phyloP scores from a whole-genome alignment of 2,113 vertebrate species.

The Pyxicephalus adspersus region DNA sequence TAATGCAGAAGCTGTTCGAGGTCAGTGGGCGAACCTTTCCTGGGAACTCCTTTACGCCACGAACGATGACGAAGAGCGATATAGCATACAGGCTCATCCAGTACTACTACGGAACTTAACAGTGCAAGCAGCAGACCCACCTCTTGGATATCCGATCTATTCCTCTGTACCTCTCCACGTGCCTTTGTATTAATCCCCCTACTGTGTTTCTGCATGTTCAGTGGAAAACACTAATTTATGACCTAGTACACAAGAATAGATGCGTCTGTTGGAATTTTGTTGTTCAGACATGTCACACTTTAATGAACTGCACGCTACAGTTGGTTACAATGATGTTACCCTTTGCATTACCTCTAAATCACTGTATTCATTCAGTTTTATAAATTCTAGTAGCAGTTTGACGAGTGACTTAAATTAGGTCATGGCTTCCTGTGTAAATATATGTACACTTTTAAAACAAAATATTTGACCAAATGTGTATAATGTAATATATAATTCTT shows the following conservation, averaged over 20 bases:
- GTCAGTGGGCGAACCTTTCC: constrained; percentile 98
- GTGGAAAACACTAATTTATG: neutral
- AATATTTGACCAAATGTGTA: constrained; percentile 60
- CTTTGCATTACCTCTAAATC: constrained; percentile 21
- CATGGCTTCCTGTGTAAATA: constrained; percentile 56
- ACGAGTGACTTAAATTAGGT: constrained; percentile 66
- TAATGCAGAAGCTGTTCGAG: constrained; percentile 87
- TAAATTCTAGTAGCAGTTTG: constrained; percentile 51
- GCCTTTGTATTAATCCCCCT: constrained; percentile 76
- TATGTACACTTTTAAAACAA: constrained; percentile 52
- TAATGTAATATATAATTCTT: constrained; percentile 65
- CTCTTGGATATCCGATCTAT: constrained; percentile 93
- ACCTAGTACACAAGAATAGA: neutral
- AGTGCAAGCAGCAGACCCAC: constrained; percentile 92
- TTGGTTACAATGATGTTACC: neutral
- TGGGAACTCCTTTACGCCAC: constrained; percentile 98
- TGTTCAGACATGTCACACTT: neutral
- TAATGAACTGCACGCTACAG: constrained; percentile 24
- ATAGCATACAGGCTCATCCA: constrained; percentile 95
- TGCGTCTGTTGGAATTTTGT: constrained; percentile 6
- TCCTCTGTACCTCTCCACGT: constrained; percentile 87
- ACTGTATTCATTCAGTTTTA: constrained; percentile 5
- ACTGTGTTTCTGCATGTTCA: constrained; percentile 4
- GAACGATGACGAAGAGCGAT: constrained; percentile 95
- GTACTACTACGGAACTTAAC: constrained; percentile 92